Evolutionary conservation across 2,888 invertebrate species (phyloP), one percentile per base, ranked within the genome.

Genomic region (Drosophila nr. perissopoda): DNA sequence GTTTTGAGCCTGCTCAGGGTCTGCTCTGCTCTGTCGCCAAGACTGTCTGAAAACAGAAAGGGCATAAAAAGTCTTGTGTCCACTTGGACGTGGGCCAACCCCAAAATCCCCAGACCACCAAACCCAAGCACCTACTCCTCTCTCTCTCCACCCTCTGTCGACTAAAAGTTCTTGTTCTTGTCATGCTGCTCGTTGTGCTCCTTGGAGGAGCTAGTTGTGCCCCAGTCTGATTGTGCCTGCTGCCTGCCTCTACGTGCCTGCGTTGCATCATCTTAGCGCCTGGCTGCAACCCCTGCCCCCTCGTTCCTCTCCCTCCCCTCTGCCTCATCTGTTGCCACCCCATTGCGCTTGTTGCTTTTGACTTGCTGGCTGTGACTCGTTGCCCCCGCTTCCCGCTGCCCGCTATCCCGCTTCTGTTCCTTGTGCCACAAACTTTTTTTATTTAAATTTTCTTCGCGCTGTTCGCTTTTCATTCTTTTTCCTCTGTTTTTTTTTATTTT

Each of bases 331-430:
- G 54, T 58, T 69, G 54, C 51, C 76, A 63, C 67, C 67, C 70
- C 64, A 33, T 59, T 31, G 67, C 42, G 85, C 85, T 86, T 85
- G 85, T 85, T 85, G 88, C 89, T 83, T 69, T 82, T 66, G 71
- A 83, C 80, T 75, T 75, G 64, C 70, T 65, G 53, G 42, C 57
- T 40, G 40, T 5, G 38, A 38, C 54, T 53, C 61, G 70, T 25
- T 34, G 13, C 40, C 18, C 34, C 25, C 27, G 25, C 36, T 38
- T n/a, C 16, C 42, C 38, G 18, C 8, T 33, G n/a, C 46, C 56
- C 52, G 65, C 49, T 84, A 65, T 75, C 71, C 76, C 63, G 73
- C 63, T 76, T 71, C 66, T 81, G 71, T 86, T 83, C 59, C 79
- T 87, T 82, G 80, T 70, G 52, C 70, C 63, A 76, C 67, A 67